Evolutionary conservation across 2,113 vertebrate genomes (phyloP).

Genomic region (Pelvicachromis taeniatus): DNA sequence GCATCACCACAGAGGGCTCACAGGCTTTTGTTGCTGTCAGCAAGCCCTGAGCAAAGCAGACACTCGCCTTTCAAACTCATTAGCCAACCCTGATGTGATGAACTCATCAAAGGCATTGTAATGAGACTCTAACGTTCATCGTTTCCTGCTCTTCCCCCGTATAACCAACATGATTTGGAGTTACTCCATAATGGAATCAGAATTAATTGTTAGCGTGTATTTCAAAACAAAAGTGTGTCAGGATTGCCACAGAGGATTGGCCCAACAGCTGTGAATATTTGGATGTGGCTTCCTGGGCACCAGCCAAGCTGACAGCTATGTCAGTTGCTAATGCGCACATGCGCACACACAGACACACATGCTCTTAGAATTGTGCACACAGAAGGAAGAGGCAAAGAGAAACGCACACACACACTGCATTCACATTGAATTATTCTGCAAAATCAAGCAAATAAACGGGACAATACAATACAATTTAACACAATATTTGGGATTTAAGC

Average conservation of each 20-base stretch:
- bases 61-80: conserved; percentile 59
- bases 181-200: conserved; percentile 26
- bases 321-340: conserved; percentile 3
- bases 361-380: background rate
- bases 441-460: background rate
- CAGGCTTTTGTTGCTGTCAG: conserved; percentile 56
- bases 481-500: background rate
- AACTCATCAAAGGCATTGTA: conserved; percentile 65
- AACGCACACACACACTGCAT: background rate
- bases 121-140: background rate
- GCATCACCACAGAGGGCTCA: conserved; percentile 27
- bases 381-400: background rate
- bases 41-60: conserved; percentile 51
- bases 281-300: conserved; percentile 52
- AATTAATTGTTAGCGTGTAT: conserved; percentile 39
- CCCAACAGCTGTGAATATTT: conserved; percentile 60
- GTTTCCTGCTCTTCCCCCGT: conserved; percentile 1
- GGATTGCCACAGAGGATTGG: conserved; percentile 50
- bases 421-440: background rate
- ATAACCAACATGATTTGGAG: conserved; percentile 7
- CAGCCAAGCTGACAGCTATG: conserved; percentile 58
- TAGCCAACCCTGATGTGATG: conserved; percentile 56
- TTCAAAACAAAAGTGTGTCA: conserved; percentile 41
- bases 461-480: background rate
- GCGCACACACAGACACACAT: background rate